phyloP scores from a whole-genome alignment of 1,140 invertebrate genomes.

The Leptoteleia sp. region DNA sequence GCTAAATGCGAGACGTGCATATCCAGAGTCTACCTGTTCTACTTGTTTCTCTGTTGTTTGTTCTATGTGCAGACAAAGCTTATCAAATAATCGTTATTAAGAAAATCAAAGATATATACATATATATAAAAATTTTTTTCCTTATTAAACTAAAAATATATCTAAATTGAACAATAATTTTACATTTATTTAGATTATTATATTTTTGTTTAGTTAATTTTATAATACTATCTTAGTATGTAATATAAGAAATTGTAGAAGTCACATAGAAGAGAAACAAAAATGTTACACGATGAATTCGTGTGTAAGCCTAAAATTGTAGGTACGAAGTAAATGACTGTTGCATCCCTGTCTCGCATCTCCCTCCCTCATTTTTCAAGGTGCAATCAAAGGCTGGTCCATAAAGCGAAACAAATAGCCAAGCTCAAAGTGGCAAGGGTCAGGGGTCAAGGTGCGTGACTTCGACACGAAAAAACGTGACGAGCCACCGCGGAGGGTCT shows the following conservation, averaged over 20 bases:
- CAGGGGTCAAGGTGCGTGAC: constrained; percentile 60
- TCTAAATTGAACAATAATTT: too few species aligned
- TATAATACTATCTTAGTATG: too few species aligned
- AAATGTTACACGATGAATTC: not conserved
- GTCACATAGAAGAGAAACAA: too few species aligned
- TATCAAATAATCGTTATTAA: not conserved
- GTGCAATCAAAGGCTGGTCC: constrained; percentile 30
- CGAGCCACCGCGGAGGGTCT: constrained; percentile 57
- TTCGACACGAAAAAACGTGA: constrained; percentile 68
- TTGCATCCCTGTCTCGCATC: not conserved
- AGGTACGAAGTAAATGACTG: not conserved
- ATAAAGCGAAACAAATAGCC: constrained; percentile 48
- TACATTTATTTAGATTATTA: not conserved
- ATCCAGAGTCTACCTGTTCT: constrained; percentile 1
- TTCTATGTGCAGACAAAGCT: constrained; percentile 15
- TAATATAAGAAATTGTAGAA: too few species aligned
- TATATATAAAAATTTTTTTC: too few species aligned
- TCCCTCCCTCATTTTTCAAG: constrained; percentile 1
- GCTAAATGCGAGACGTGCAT: not conserved
- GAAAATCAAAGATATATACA: too few species aligned
- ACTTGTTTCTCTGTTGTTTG: constrained; percentile 22
- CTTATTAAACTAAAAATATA: too few species aligned
- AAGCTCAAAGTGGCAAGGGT: constrained; percentile 44
- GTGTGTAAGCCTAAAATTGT: not conserved
- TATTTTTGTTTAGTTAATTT: not conserved